Evolutionary conservation across 2,888 invertebrate species (phyloP).

Genomic region (Lasioglossum lativentre): DNA sequence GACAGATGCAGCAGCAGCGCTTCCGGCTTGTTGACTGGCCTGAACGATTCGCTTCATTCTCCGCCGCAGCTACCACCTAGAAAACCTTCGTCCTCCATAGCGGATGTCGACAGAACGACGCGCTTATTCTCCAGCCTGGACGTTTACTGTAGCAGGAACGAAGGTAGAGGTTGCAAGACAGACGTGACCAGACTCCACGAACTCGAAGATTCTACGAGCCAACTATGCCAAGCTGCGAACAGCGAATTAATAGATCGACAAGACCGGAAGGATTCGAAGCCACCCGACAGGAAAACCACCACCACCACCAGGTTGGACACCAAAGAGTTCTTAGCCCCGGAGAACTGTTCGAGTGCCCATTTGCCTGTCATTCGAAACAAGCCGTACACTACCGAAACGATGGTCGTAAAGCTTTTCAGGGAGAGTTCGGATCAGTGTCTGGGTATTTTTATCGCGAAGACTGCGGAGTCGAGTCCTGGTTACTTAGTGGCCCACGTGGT

Average conservation of each 20-base stretch:
- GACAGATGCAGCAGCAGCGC: conserved; percentile 80
- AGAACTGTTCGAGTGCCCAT: conserved; percentile 21
- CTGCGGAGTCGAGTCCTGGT: conserved; percentile 85
- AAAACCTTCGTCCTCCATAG: conserved; percentile 71
- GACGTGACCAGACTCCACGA: conserved; percentile 53
- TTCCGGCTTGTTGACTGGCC: conserved; percentile 66
- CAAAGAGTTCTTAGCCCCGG: conserved; percentile 16
- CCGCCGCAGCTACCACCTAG: conserved; percentile 81
- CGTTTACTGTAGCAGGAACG: conserved; percentile 57
- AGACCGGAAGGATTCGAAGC: conserved; percentile 43
- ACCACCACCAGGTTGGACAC: conserved; percentile 78
- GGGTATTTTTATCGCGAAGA: conserved; percentile 90
- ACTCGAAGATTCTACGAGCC: conserved; percentile 49
- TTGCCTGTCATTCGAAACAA: conserved; percentile 75
- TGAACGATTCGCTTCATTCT: conserved; percentile 66
- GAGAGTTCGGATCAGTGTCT: conserved; percentile 88
- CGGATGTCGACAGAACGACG: conserved; percentile 69
- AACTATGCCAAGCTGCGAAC: conserved; percentile 71
- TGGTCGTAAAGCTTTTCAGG: conserved; percentile 86
- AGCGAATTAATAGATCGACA: conserved; percentile 61
- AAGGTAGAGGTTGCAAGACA: conserved; percentile 48
- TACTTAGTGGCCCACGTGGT: conserved; percentile 90
- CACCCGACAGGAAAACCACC: conserved; percentile 51
- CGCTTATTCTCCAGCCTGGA: conserved; percentile 66
- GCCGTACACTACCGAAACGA: conserved; percentile 79